phyloP scores from a whole-genome alignment of 1,140 invertebrate species.

The Hypothenemus hampei region DNA sequence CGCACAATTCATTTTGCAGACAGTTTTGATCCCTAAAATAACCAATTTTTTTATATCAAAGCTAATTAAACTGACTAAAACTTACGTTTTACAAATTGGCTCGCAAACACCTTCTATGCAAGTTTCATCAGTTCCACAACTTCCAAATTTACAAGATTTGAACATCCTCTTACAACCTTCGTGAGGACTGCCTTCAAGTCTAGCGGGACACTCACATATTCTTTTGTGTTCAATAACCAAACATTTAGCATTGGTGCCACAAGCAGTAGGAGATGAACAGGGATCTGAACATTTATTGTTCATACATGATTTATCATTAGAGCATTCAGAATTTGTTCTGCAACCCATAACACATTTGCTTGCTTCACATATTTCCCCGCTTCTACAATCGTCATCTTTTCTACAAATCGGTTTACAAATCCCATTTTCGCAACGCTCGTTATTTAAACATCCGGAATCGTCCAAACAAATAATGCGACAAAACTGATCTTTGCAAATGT shows the following conservation, averaged over 20 bases:
- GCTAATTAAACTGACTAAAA: no score
- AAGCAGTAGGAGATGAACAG: conserved; percentile 70
- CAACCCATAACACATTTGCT: conserved; percentile 74
- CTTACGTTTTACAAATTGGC: conserved; percentile 61
- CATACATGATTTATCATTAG: conserved; percentile 62
- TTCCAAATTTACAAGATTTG: conserved; percentile 55
- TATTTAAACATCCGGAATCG: conserved; percentile 68
- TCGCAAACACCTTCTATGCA: conserved; percentile 74
- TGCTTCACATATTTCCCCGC: conserved; percentile 78
- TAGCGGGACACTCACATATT: conserved; percentile 66
- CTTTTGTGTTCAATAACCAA: conserved; percentile 62
- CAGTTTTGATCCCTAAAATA: conserved; percentile 70
- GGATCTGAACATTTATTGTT: conserved; percentile 72
- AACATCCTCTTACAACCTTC: conserved; percentile 65
- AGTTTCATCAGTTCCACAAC: conserved; percentile 62
- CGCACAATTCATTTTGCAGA: conserved; percentile 76
- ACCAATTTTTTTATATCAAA: no score
- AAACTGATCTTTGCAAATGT: conserved; percentile 61
- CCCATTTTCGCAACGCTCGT: conserved; percentile 68
- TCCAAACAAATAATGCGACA: conserved; percentile 74
- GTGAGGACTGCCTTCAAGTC: conserved; percentile 69
- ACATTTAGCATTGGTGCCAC: conserved; percentile 77
- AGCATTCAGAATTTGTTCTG: conserved; percentile 72
- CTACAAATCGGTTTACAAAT: conserved; percentile 69
- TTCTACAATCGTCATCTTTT: conserved; percentile 72